Conservation (phyloP, 2,113 vertebrate genomes). For the Ahaetulla prasina region DNA sequence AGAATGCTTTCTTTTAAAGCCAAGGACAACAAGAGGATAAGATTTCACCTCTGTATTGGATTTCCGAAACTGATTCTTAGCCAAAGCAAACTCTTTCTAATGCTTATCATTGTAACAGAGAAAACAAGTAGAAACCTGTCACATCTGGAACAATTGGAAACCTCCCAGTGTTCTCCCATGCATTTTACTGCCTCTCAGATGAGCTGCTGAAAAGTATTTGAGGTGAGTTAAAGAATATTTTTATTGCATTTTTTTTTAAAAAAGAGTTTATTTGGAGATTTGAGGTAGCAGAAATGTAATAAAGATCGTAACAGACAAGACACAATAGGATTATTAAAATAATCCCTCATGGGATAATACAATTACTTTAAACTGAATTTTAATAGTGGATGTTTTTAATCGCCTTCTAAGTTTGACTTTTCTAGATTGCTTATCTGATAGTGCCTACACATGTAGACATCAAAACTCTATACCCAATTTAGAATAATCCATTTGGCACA, state of each 20-base stretch:
- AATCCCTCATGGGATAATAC: neutral
- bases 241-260: neutral
- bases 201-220: neutral
- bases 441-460: neutral
- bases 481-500: neutral
- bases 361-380: conserved; percentile 28
- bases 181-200: neutral
- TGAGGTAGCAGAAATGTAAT: accelerated
- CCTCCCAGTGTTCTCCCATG: neutral
- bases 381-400: neutral
- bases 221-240: conserved; percentile 47
- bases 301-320: accelerated
- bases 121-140: neutral
- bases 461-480: neutral
- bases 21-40: conserved; percentile 52
- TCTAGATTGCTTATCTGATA: neutral
- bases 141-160: neutral
- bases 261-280: accelerated
- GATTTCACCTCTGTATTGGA: conserved; percentile 69
- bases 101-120: conserved; percentile 38
- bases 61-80: conserved; percentile 72
- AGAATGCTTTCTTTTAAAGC: neutral
- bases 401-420: neutral
- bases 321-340: neutral
- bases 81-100: conserved; percentile 51